These are phyloP conservation scores for Yoshiicerus persimilis DNA, from an alignment of 1,140 invertebrate species.

Conservation along the genomic window DNA sequence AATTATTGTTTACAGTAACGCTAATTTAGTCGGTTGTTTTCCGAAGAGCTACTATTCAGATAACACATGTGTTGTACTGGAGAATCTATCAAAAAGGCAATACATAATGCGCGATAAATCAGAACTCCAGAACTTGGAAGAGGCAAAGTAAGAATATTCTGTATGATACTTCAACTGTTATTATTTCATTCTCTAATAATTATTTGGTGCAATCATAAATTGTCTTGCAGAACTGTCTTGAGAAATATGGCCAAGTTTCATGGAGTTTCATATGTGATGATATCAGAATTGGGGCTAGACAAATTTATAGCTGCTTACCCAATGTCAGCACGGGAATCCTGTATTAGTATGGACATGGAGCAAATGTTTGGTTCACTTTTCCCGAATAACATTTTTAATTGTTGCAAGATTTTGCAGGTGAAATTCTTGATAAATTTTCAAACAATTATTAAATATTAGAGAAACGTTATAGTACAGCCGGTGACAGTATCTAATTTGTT, in stretches of 20 bases:
- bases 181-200: background rate
- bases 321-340: background rate
- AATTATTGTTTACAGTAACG: background rate
- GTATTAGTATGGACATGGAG: background rate
- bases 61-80: background rate
- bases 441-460: background rate
- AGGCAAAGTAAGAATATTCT: background rate
- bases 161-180: background rate
- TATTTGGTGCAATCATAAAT: background rate
- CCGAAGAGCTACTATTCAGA: background rate
- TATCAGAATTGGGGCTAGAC: background rate
- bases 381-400: background rate
- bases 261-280: constrained; percentile 16
- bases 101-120: background rate
- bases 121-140: background rate
- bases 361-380: background rate
- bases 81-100: background rate
- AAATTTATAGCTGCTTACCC: background rate
- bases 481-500: background rate
- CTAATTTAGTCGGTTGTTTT: background rate
- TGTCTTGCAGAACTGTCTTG: background rate
- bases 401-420: background rate
- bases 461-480: background rate
- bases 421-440: background rate
- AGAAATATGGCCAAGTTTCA: constrained; percentile 18